Evolutionary conservation across 2,888 invertebrate genomes (phyloP).

Genomic region (Camponotus fellah): DNA sequence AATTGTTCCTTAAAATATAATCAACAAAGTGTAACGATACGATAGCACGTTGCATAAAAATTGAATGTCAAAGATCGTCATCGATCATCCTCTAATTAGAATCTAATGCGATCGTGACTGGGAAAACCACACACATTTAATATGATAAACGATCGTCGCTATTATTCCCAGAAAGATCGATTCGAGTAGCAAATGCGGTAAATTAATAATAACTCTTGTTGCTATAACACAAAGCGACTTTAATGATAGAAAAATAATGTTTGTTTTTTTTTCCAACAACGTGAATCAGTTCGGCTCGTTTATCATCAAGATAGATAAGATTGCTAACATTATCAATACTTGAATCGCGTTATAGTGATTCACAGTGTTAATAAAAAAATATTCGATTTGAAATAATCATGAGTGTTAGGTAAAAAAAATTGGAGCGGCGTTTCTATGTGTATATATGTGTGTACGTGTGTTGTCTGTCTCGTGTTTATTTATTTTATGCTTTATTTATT

Average conservation of each 20-base stretch:
- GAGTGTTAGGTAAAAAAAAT: conserved; percentile 1
- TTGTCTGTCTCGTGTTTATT: conserved; percentile 14
- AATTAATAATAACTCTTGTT: background rate
- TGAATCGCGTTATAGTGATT: background rate
- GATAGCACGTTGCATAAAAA: background rate
- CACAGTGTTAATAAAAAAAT: background rate
- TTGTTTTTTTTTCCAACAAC: background rate
- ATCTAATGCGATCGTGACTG: conserved; percentile 27
- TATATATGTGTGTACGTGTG: background rate
- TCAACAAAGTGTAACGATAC: background rate
- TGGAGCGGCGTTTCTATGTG: background rate
- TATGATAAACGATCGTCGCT: conserved; percentile 28
- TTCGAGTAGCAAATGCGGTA: background rate
- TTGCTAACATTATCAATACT: background rate
- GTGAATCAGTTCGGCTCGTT: background rate
- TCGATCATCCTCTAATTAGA: conserved; percentile 34
- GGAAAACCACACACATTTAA: conserved; percentile 5
- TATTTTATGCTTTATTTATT: conserved; percentile 33
- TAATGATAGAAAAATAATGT: background rate
- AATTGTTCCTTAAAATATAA: background rate
- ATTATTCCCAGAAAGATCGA: conserved; percentile 1
- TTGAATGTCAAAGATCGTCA: conserved; percentile 30
- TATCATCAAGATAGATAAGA: background rate
- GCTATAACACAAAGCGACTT: background rate
- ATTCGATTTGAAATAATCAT: conserved; percentile 21